Percentiles rank a stretch among this genome's conserved stretches.
These are phyloP conservation scores for Brachionus paranguensis DNA, from an alignment of 1,140 invertebrate species.

Conservation along the genomic window DNA sequence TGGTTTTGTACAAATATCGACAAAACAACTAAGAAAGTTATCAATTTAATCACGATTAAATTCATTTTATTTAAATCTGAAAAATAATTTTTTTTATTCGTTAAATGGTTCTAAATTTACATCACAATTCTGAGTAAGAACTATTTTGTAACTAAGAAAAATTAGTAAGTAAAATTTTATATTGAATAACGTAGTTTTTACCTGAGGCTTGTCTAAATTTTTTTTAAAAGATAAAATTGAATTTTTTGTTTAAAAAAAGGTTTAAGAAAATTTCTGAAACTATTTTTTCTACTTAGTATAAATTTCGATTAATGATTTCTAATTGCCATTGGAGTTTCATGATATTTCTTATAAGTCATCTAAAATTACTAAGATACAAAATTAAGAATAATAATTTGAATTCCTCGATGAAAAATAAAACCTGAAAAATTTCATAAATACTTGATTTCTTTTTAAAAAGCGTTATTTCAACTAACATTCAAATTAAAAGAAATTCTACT, in stretches of 20 bases:
- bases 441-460: too few species aligned
- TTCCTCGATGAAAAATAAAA: not conserved
- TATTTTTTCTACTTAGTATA: not conserved
- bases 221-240: not conserved
- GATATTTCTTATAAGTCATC: not conserved
- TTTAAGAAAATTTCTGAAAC: too few species aligned
- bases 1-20: not conserved
- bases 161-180: not conserved
- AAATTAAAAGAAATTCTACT: too few species aligned
- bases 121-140: not conserved
- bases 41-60: not conserved
- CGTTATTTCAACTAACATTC: too few species aligned
- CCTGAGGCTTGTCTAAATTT: not conserved
- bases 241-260: not conserved
- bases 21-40: not conserved
- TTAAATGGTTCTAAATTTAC: not conserved
- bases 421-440: not conserved
- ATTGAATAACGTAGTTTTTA: not conserved
- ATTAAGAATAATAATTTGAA: not conserved
- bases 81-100: not conserved
- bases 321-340: not conserved
- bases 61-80: not conserved
- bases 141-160: not conserved
- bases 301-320: not conserved
- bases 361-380: not conserved